Percentiles rank a stretch among this genome's conserved stretches.
These are phyloP conservation scores for Ommatoiulus sabulosus DNA, from an alignment of 2,888 invertebrate genomes.

Conservation along the genomic window DNA sequence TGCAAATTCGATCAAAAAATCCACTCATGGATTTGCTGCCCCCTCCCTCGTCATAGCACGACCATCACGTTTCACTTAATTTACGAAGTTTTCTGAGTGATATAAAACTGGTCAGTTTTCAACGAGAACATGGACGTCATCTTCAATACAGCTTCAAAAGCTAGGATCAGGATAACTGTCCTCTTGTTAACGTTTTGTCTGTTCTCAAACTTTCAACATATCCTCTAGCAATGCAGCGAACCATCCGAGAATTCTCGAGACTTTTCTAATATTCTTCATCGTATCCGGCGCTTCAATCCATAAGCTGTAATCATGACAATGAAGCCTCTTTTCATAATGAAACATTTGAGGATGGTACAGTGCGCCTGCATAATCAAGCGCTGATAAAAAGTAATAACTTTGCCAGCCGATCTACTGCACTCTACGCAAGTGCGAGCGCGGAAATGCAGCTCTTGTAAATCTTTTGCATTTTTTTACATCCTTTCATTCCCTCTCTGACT, in stretches of 20 bases:
- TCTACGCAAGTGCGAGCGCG: not conserved
- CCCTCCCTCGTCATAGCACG: no score
- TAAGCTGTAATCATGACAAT: slow-evolving; percentile 47
- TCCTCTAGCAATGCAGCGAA: not conserved
- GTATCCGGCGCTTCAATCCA: slow-evolving; percentile 36
- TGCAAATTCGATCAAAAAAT: no score
- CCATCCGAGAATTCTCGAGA: not conserved
- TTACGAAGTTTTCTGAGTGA: no score
- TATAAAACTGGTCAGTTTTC: no score
- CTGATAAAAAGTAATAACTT: slow-evolving; percentile 42
- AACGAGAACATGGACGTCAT: no score
- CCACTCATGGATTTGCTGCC: no score
- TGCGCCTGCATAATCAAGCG: not conserved
- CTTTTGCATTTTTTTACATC: not conserved
- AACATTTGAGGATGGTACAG: not conserved
- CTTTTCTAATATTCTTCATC: not conserved
- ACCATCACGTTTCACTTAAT: no score
- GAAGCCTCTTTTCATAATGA: slow-evolving; percentile 29
- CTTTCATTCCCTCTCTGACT: not conserved
- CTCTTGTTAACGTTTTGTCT: not conserved
- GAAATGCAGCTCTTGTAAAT: not conserved
- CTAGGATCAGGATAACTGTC: no score
- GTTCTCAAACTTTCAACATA: not conserved
- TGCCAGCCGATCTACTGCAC: not conserved
- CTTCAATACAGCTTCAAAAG: no score